Base-by-base conservation (phyloP, 2,888 invertebrate genomes). In the Ormyrus pomaceus region DNA sequence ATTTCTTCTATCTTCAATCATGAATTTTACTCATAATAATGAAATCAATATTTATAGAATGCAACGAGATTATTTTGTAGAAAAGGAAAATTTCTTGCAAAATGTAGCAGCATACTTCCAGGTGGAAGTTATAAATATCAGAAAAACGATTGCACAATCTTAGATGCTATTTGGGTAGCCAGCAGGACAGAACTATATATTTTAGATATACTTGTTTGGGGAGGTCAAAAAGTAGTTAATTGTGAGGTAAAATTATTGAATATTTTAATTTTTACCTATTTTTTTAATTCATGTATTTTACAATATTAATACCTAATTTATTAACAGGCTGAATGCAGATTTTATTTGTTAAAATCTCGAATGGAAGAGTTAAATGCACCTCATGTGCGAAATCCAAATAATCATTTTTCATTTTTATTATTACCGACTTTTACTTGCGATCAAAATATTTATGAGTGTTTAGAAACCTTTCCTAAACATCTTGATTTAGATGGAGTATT, bases 181-280 rank as follows among this genome's bases (percentile, higher is more conserved):
- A 87, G 90, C 0, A 89, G 91, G 6, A 93, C 93, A 74, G 94
- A 92, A 5, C 94, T 95, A 90, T 97, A 95, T 91, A 93, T 97
- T 0, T 90, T 99, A 75, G 99, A 99, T 90, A 92, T 97, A 3
- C 91, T 98, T 83, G 94, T 94, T 51, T 98, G 97, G 97, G 95
- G 94, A 86, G 93, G 92, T 82, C 93, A 94, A 85, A 92, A 94
- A 6, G 92, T 96, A 87, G 92, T 94, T 71, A 94, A 95, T 87
- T 94, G 94, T 89, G 95, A 96, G 91, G 96, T 96, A 92, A 92
- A 90, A 83, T n/a, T 19, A 48, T 48, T 72, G 11, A 19, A 50
- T 13, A 56, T n/a, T 53, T 10, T 7, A 46, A 13, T 5, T 46
- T 5, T 34, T 58, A 58, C 10, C 2, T 55, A 50, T 48, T 56